Evolutionary conservation across 2,797 vertebrate species (phyloP).

Genomic region (Aeoliscus strigatus): DNA sequence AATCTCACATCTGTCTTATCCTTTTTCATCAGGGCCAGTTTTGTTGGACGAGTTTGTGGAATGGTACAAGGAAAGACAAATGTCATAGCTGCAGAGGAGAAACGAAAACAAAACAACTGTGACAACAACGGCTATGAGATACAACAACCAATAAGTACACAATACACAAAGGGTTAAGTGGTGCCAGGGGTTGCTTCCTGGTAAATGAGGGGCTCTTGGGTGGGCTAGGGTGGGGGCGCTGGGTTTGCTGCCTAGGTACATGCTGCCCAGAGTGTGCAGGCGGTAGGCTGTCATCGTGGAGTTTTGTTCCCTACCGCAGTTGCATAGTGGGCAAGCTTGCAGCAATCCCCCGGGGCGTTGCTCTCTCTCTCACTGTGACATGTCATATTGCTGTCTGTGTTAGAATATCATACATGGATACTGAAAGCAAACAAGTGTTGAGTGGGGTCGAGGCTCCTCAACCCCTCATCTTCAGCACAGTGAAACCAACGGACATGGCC

Average conservation of each 20-base stretch:
- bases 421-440: conserved; percentile 44
- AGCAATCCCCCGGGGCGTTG: conserved; percentile 76
- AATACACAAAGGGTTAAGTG: conserved; percentile 57
- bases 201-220: conserved; percentile 45
- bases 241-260: conserved; percentile 51
- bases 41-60: conserved; percentile 99
- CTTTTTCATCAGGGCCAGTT: conserved; percentile 87
- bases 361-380: conserved; percentile 91
- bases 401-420: conserved; percentile 50
- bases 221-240: conserved; percentile 35
- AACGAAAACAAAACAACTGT: conserved; percentile 71
- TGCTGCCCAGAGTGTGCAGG: conserved; percentile 55
- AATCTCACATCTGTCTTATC: conserved; percentile 23
- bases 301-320: conserved; percentile 79
- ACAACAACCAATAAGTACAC: conserved; percentile 70
- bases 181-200: conserved; percentile 61
- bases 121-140: conserved; percentile 82
- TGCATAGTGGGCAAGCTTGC: conserved; percentile 85
- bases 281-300: conserved; percentile 58
- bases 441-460: conserved; percentile 49
- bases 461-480: conserved; percentile 51
- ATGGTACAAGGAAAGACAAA: conserved; percentile 99
- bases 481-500: conserved; percentile 55
- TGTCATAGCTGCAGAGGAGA: conserved; percentile 82
- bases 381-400: conserved; percentile 89